A percentile compares a stretch with the other conserved stretches of the same genome.
phyloP scores from a whole-genome alignment of 2,797 vertebrate genomes.

The Agapornis canus region DNA sequence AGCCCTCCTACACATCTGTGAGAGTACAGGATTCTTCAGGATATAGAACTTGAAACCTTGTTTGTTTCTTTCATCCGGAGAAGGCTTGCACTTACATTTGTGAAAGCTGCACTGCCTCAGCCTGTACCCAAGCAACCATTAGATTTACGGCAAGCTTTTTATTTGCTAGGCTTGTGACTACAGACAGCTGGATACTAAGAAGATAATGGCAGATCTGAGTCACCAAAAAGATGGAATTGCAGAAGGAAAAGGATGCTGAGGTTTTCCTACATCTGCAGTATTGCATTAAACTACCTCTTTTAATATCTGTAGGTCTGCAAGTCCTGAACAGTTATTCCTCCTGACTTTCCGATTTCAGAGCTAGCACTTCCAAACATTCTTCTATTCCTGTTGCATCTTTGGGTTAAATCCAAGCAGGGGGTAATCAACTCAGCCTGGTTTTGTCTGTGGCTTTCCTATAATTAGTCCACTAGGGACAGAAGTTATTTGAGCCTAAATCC shows the following conservation, averaged over 20 bases:
- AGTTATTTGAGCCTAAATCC: neutral
- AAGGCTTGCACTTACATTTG: neutral
- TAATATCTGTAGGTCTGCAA: neutral
- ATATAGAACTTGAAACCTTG: neutral
- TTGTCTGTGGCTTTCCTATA: neutral
- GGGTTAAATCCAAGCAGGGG: neutral
- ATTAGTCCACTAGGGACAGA: neutral
- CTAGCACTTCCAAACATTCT: neutral
- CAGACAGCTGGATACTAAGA: conserved; percentile 14
- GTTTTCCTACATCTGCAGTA: neutral
- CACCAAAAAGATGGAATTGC: neutral
- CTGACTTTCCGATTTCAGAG: neutral
- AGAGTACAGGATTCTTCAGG: neutral
- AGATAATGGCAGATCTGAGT: conserved; percentile 27
- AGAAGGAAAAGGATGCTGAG: neutral
- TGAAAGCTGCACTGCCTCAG: neutral
- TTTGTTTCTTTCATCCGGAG: neutral
- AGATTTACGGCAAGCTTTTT: conserved; percentile 5
- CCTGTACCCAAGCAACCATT: conserved; percentile 18
- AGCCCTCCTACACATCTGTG: neutral
- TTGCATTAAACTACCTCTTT: neutral
- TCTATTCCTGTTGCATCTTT: neutral
- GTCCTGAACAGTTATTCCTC: neutral
- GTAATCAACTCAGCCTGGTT: neutral
- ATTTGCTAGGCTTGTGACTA: conserved; percentile 27